These are phyloP conservation scores for Rhingia campestris DNA, from an alignment of 2,888 invertebrate genomes.

Conservation along the genomic window DNA sequence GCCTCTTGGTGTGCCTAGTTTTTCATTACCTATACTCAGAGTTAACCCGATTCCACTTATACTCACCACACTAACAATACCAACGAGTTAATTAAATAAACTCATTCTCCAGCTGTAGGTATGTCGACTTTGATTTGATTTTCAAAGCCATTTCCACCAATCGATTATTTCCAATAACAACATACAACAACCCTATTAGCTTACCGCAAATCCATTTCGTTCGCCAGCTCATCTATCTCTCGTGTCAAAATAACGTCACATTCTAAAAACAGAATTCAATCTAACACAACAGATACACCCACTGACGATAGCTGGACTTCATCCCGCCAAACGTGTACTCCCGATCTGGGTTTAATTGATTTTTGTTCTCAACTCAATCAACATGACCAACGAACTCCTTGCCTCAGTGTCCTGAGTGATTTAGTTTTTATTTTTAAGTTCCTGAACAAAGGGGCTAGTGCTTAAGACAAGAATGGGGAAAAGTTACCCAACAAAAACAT, in stretches of 20 bases:
- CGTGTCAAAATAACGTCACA: conserved; percentile 34
- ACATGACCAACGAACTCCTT: conserved; percentile 1
- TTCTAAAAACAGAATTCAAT: conserved; percentile 8
- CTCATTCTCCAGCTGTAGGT: too few species aligned
- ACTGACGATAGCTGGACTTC: not conserved
- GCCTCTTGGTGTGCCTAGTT: too few species aligned
- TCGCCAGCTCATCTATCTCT: conserved; percentile 2
- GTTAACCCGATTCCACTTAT: too few species aligned
- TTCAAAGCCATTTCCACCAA: not conserved
- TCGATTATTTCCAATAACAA: conserved; percentile 1
- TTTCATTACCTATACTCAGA: too few species aligned
- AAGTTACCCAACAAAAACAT: conserved; percentile 25
- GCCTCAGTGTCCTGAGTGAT: conserved; percentile 1
- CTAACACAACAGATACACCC: too few species aligned
- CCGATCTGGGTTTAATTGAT: conserved; percentile 60
- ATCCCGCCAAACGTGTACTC: not conserved
- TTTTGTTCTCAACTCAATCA: conserved; percentile 52
- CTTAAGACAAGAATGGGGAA: conserved; percentile 6
- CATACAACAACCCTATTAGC: not conserved
- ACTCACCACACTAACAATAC: too few species aligned
- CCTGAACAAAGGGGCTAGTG: conserved; percentile 7
- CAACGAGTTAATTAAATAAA: too few species aligned
- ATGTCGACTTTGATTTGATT: too few species aligned
- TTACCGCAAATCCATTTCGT: conserved; percentile 16
- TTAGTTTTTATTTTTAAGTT: conserved; percentile 1